These are phyloP conservation scores for Ceyx margarethae DNA, from an alignment of 2,113 vertebrate genomes.

Conservation along the genomic window DNA sequence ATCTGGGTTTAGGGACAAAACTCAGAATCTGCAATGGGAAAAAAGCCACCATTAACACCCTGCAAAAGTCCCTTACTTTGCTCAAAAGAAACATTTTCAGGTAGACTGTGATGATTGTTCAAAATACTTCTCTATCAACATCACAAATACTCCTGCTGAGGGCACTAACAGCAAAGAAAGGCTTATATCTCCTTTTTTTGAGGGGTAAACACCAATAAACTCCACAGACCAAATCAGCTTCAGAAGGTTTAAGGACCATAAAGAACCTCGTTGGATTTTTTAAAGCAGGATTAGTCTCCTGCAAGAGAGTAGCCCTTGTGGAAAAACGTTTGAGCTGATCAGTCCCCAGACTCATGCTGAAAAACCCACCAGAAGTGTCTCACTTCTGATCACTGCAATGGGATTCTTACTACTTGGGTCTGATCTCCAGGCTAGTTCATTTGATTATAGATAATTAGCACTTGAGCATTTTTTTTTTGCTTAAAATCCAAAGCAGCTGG, in stretches of 20 bases:
- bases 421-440: neutral
- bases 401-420: neutral
- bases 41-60: neutral
- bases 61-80: neutral
- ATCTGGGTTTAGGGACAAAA: neutral
- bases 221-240: neutral
- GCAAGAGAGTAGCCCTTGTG: neutral
- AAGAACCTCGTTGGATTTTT: neutral
- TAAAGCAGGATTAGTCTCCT: neutral
- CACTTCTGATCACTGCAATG: neutral
- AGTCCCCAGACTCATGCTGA: neutral
- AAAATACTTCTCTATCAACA: neutral
- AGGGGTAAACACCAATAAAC: neutral
- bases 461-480: constrained; percentile 1
- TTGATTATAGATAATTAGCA: constrained; percentile 29
- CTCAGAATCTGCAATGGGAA: neutral
- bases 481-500: neutral
- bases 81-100: neutral
- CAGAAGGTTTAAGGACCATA: neutral
- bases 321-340: neutral
- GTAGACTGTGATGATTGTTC: neutral
- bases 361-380: neutral
- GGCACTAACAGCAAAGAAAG: neutral
- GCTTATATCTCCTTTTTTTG: neutral
- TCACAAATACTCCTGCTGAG: neutral